phyloP scores from a whole-genome alignment of 2,888 invertebrate genomes.

The Adelognathus sp. region DNA sequence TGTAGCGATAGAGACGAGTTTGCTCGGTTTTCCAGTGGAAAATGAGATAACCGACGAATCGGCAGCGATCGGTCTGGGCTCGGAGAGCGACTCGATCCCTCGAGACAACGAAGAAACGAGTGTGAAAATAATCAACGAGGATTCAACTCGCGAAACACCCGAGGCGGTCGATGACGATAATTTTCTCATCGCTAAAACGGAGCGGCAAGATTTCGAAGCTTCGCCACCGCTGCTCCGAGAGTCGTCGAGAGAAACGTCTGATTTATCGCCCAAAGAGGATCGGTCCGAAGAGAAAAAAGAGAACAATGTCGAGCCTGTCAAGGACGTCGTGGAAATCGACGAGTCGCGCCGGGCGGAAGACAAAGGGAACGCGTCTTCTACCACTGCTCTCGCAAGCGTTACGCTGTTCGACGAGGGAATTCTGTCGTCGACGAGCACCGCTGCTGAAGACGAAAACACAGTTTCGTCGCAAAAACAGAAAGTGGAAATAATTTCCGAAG shows the following conservation, averaged over 20 bases:
- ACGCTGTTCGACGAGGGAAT: not conserved
- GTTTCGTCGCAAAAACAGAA: not conserved
- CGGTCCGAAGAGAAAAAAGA: not conserved
- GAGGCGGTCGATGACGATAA: not conserved
- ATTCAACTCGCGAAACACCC: not conserved
- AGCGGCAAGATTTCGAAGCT: conserved; percentile 9
- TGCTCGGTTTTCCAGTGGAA: conserved; percentile 38
- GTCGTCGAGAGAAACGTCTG: not conserved
- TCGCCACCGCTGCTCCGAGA: conserved; percentile 21
- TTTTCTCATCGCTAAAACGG: not conserved
- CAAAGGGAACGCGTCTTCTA: no score
- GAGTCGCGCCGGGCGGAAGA: not conserved
- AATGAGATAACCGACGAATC: conserved; percentile 34
- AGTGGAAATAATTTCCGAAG: not conserved
- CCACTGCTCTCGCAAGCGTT: not conserved
- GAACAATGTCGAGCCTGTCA: not conserved
- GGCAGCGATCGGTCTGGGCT: not conserved
- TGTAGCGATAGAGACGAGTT: conserved; percentile 30
- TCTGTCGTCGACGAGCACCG: not conserved
- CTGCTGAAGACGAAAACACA: not conserved
- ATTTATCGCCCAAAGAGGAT: not conserved
- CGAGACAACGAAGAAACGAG: not conserved
- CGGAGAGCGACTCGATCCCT: not conserved
- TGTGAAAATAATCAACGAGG: not conserved
- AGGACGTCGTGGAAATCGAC: not conserved